Evolutionary conservation across 2,113 vertebrate species (phyloP).

Genomic region (Chionomys nivalis): DNA sequence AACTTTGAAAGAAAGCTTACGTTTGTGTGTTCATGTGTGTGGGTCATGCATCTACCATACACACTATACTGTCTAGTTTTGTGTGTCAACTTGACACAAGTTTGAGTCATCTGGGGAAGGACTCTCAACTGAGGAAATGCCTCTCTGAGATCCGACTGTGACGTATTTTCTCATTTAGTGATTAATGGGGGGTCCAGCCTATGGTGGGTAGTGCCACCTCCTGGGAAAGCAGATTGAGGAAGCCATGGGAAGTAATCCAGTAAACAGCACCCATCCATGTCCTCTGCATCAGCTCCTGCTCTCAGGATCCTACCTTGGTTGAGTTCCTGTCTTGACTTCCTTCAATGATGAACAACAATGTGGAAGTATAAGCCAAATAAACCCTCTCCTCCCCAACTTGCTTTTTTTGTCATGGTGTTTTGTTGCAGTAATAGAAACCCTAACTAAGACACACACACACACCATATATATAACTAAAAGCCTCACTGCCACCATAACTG

Average conservation of each 20-base stretch:
- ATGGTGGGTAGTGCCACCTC: not conserved
- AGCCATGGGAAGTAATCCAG: not conserved
- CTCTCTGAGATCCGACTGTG: not conserved
- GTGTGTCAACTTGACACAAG: not conserved
- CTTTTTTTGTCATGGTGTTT: not conserved
- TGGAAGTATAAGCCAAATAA: not conserved
- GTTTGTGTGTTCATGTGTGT: not conserved
- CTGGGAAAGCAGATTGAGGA: not conserved
- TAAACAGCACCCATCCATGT: not conserved
- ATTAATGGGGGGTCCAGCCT: not conserved
- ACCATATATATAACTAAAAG: not conserved
- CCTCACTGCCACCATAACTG: not conserved
- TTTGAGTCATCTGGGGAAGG: not conserved
- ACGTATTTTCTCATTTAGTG: not conserved
- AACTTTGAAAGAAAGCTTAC: conserved; percentile 7
- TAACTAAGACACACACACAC: not conserved
- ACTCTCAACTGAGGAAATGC: not conserved
- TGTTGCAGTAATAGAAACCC: not conserved
- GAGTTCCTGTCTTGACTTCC: not conserved
- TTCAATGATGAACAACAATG: not conserved
- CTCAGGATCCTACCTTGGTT: not conserved
- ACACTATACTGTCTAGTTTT: not conserved
- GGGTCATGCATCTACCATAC: not conserved
- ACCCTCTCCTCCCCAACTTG: not conserved
- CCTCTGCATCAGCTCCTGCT: not conserved